These are phyloP conservation scores for Mixornis gularis DNA, from an alignment of 2,113 vertebrate genomes.

Conservation along the genomic window DNA sequence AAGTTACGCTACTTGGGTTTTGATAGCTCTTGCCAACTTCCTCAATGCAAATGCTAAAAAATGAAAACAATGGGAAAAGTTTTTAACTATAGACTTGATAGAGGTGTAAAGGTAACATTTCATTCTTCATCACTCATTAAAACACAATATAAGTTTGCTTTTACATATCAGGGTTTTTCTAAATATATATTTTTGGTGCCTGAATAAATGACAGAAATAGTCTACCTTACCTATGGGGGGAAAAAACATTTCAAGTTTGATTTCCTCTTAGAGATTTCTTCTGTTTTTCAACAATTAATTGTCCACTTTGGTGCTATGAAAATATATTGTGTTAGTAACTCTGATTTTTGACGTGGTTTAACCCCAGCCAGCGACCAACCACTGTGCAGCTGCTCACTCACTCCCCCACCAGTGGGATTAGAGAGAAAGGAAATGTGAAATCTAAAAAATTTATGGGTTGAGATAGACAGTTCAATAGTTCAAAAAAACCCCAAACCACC, in stretches of 20 bases:
- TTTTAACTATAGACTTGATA: slow-evolving; percentile 50
- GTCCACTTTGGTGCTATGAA: background rate
- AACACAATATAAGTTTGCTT: slow-evolving; percentile 45
- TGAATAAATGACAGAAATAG: background rate
- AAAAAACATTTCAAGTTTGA: background rate
- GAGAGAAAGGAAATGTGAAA: background rate
- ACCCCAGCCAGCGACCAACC: background rate
- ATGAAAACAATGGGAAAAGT: slow-evolving; percentile 38
- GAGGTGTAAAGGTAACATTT: slow-evolving; percentile 36
- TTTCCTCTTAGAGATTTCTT: background rate
- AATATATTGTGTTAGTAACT: background rate
- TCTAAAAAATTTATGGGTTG: background rate
- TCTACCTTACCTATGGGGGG: background rate
- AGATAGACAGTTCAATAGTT: background rate
- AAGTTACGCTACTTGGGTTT: slow-evolving; percentile 53
- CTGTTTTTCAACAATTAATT: slow-evolving; percentile 21
- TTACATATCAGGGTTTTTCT: slow-evolving; percentile 28
- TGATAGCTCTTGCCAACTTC: slow-evolving; percentile 67
- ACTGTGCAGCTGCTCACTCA: background rate
- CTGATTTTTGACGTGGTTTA: background rate
- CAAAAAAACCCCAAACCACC: background rate
- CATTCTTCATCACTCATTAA: slow-evolving; percentile 58
- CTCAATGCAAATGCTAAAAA: slow-evolving; percentile 62
- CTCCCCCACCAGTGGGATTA: background rate
- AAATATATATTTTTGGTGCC: background rate